phyloP scores from a whole-genome alignment of 2,113 vertebrate species.

The Gorsachius goisagi region DNA sequence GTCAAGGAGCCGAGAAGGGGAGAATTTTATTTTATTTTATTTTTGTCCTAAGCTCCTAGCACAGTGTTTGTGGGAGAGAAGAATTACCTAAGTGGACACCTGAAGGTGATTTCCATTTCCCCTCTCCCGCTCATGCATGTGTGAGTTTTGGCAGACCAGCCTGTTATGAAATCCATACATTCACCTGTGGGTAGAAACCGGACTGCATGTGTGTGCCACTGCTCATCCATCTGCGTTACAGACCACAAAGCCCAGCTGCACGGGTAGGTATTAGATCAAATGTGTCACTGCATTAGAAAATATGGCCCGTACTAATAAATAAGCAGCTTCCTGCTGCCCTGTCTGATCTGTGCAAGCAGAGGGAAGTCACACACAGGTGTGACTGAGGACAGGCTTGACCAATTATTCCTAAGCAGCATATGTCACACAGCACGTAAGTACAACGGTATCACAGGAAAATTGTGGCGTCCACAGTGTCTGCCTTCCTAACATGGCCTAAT shows the following conservation, averaged over 20 bases:
- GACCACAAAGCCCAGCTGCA: not conserved
- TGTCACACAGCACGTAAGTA: not conserved
- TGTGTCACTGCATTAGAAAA: not conserved
- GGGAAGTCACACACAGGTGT: not conserved
- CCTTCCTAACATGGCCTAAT: not conserved
- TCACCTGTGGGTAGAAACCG: not conserved
- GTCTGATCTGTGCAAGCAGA: not conserved
- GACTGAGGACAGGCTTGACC: not conserved
- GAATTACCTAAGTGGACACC: not conserved
- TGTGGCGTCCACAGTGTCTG: not conserved
- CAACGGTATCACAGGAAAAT: not conserved
- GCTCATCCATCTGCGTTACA: not conserved
- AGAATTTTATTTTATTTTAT: not conserved
- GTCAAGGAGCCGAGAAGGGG: not conserved
- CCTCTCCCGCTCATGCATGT: not conserved
- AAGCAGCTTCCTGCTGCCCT: not conserved
- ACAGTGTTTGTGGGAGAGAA: not conserved
- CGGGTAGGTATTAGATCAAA: not conserved
- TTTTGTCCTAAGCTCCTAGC: not conserved
- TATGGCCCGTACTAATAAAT: not conserved
- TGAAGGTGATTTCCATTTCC: conserved; percentile 1
- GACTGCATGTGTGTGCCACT: not conserved
- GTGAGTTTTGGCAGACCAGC: not conserved
- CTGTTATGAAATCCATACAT: not conserved
- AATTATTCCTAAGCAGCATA: not conserved